Evolutionary conservation across 2,113 vertebrate species (phyloP).

Genomic region (Pterophyllum scalare): DNA sequence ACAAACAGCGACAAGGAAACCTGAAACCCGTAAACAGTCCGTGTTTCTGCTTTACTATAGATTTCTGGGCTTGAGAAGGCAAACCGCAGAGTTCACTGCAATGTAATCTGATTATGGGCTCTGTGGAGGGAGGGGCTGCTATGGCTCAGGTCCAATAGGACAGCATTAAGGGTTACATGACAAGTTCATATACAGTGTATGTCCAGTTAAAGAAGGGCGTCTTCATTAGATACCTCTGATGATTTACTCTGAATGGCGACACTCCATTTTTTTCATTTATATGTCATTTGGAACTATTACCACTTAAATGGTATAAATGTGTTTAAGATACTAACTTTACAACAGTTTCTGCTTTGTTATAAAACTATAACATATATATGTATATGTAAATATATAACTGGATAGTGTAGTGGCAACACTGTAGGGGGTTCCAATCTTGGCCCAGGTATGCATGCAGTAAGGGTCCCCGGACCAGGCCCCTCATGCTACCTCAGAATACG

Average conservation of each 20-base stretch:
- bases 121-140: neutral
- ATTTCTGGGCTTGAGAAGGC: slow-evolving; percentile 60
- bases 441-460: no score
- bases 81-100: slow-evolving; percentile 46
- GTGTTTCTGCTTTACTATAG: slow-evolving; percentile 74
- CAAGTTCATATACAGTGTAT: neutral
- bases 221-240: neutral
- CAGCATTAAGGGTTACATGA: neutral
- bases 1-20: slow-evolving; percentile 78
- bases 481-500: no score
- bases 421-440: no score
- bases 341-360: no score
- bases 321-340: no score
- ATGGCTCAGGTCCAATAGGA: slow-evolving; percentile 15
- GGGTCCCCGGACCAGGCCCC: no score
- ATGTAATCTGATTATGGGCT: slow-evolving; percentile 69
- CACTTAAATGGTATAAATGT: no score
- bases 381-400: no score
- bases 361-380: no score
- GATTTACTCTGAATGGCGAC: neutral
- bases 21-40: slow-evolving; percentile 75
- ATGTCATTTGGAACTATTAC: no score
- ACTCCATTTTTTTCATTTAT: no score
- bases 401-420: no score
- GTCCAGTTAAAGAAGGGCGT: neutral